Conservation (phyloP, 2,113 vertebrate genomes). For the Cygnus buccinator region DNA sequence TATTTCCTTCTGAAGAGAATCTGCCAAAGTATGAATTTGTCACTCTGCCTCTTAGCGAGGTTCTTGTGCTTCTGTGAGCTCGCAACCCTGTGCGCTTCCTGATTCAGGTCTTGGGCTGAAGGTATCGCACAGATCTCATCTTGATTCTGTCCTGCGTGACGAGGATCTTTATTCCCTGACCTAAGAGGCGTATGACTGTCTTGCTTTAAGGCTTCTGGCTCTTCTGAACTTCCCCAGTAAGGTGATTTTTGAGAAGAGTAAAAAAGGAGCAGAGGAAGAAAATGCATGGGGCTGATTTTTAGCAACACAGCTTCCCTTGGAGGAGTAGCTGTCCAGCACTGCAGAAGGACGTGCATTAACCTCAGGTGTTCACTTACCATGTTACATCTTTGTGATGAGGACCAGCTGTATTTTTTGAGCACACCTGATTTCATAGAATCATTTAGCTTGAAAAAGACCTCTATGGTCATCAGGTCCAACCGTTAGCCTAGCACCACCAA, state of each 20-base stretch:
- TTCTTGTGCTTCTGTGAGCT: neutral
- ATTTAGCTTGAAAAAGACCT: no score
- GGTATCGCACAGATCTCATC: neutral
- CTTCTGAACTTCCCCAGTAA: neutral
- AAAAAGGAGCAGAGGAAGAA: neutral
- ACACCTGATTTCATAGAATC: neutral
- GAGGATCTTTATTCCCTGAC: neutral
- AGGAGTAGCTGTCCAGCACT: neutral
- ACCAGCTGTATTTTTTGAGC: neutral
- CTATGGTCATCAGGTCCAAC: no score
- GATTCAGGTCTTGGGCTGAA: neutral
- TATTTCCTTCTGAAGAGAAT: neutral
- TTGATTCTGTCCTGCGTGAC: neutral
- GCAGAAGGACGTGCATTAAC: rapidly evolving
- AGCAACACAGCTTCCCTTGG: neutral
- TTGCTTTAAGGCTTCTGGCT: neutral
- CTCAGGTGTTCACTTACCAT: rapidly evolving
- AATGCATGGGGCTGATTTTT: neutral
- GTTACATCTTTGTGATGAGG: rapidly evolving
- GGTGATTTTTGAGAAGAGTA: neutral
- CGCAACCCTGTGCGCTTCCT: rapidly evolving
- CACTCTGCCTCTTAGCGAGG: neutral
- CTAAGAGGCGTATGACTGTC: neutral
- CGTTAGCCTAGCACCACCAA: no score
- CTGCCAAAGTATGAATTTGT: rapidly evolving